A percentile compares a stretch with the other conserved stretches of the same genome.
These are phyloP conservation scores for Masnerella sp. DNA, from an alignment of 2,888 invertebrate genomes.

Conservation along the genomic window DNA sequence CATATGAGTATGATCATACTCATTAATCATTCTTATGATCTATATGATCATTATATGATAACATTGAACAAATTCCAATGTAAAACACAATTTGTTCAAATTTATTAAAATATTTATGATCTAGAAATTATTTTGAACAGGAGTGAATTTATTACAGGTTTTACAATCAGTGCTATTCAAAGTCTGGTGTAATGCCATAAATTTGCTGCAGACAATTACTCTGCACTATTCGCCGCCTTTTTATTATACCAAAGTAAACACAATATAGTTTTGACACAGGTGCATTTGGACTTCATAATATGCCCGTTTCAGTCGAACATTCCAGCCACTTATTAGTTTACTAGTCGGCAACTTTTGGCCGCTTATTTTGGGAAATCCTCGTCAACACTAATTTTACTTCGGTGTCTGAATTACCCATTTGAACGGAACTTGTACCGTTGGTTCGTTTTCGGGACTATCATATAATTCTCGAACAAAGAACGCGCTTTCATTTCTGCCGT, in stretches of 20 bases:
- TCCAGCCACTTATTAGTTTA: not conserved
- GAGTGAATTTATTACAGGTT: not conserved
- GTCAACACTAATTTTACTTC: conserved; percentile 2
- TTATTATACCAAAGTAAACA: conserved; percentile 5
- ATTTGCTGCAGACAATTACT: conserved; percentile 8
- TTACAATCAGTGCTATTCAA: not conserved
- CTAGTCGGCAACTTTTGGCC: not conserved
- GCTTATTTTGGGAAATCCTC: conserved; percentile 1
- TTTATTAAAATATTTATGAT: too few relatives aligned
- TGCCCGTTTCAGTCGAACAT: not conserved
- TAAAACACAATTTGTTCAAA: not conserved
- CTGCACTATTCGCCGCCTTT: conserved; percentile 18
- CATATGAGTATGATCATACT: too few relatives aligned
- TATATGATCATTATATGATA: too few relatives aligned
- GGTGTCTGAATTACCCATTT: not conserved
- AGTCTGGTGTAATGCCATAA: conserved; percentile 9
- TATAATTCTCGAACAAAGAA: not conserved
- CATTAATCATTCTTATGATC: too few relatives aligned
- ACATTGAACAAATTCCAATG: not conserved
- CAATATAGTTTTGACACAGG: conserved; percentile 14
- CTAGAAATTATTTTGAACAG: not conserved
- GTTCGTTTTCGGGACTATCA: not conserved
- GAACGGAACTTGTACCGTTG: not conserved
- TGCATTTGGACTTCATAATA: conserved; percentile 1
- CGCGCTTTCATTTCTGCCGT: not conserved